Evolutionary conservation across 2,797 vertebrate species (phyloP), one percentile per base, ranked within the genome.

Genomic region (Siniperca undulata): DNA sequence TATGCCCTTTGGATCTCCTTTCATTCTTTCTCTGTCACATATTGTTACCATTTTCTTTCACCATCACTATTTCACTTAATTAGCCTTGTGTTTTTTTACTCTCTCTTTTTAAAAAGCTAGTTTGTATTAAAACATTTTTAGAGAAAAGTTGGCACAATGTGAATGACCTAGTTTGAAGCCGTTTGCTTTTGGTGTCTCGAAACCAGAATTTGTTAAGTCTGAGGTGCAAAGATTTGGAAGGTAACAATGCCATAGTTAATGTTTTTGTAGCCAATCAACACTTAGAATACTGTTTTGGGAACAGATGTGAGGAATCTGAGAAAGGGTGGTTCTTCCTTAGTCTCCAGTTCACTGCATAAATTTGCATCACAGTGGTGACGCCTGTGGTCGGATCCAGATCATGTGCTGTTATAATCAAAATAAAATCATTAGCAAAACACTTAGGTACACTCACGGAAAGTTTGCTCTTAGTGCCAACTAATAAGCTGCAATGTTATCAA

Each of bases 201-300:
- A 20, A 53, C 9, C 42, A 40, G 13, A 64, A 14, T 70, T 9
- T 50, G 14, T 17, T 4, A 5, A 48, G 52, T 74, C 2, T 11
- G 24, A 72, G 70, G 65, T 77, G 69, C 34, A 42, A 66, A 22
- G 27, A 55, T 38, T 30, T 16, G 34, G 56, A 36, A 9, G 40
- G 22, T 38, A 59, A 46, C 75, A 0, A 34, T 30, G 27, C 24
- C 3, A 11, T 12, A 14, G 27, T 40, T 55, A 0, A 58, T 75
- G 64, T 55, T 46, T 48, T 22, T 27, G 50, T 30, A 44, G 24
- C 42, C 64, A 77, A 62, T 78, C 64, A 77, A 74, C 70, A 70
- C 44, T 46, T 74, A 0, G 11, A 19, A 22, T 14, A 9, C 53
- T 30, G 74, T 74, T 50, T 56, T 16, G 46, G 52, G 74, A 60